phyloP scores from a whole-genome alignment of 2,888 invertebrate species.

The Mimachlamys varia region DNA sequence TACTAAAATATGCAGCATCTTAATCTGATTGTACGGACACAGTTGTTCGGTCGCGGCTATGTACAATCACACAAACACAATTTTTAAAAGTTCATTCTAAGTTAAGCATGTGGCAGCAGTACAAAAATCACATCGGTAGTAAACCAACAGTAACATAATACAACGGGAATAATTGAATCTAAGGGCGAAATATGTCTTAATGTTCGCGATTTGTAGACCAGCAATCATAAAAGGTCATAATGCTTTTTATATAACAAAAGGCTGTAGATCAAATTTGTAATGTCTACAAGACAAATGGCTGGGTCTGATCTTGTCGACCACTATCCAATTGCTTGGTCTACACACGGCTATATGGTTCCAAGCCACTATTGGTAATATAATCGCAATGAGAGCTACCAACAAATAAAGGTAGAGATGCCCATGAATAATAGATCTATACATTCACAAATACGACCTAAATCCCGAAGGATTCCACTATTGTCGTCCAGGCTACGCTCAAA shows the following conservation, averaged over 20 bases:
- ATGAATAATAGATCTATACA: constrained; percentile 34
- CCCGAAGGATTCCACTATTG: background rate
- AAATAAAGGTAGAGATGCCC: background rate
- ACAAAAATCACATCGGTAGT: background rate
- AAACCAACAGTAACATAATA: background rate
- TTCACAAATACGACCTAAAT: constrained; percentile 22
- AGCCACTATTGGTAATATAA: constrained; percentile 15
- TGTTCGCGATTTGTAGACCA: background rate
- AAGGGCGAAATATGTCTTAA: background rate
- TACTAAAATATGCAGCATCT: background rate
- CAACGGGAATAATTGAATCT: constrained; percentile 18
- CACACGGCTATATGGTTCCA: background rate
- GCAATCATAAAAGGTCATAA: constrained; percentile 11
- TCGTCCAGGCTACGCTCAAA: constrained; percentile 10
- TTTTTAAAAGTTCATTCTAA: background rate
- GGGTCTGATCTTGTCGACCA: background rate
- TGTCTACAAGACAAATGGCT: constrained; percentile 7
- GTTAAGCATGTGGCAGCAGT: background rate
- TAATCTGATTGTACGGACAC: constrained; percentile 1
- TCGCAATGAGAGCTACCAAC: constrained; percentile 25
- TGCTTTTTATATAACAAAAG: background rate
- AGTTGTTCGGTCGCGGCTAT: background rate
- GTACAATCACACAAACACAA: background rate
- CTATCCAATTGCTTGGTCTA: constrained; percentile 14
- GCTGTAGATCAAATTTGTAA: constrained; percentile 7